Evolutionary conservation across 2,113 vertebrate species (phyloP).

Genomic region (Hiodon tergisus): DNA sequence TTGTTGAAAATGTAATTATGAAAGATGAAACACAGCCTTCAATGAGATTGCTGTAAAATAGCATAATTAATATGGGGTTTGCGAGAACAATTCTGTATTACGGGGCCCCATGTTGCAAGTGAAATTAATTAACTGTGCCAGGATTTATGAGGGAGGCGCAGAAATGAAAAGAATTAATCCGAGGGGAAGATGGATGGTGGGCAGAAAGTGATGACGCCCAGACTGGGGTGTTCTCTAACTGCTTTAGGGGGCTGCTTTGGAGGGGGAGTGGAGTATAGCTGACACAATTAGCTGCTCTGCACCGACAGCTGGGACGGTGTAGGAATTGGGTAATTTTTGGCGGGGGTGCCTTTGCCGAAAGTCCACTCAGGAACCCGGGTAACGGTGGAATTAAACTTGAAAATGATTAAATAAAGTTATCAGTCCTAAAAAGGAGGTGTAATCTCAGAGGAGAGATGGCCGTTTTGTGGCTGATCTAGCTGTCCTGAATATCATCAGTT

Average conservation of each 20-base stretch:
- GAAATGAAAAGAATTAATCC: constrained; percentile 97
- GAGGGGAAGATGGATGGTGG: constrained; percentile 96
- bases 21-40: constrained; percentile 99
- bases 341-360: constrained; percentile 40
- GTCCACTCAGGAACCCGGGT: constrained; percentile 21
- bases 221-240: constrained; percentile 84
- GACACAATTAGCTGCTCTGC: constrained; percentile 89
- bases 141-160: constrained; percentile 96
- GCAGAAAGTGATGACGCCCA: constrained; percentile 91
- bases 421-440: background rate
- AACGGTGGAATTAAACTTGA: constrained; percentile 14
- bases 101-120: constrained; percentile 88
- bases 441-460: background rate
- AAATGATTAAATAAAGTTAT: constrained; percentile 23
- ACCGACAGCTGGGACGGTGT: constrained; percentile 78
- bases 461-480: background rate
- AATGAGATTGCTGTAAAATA: constrained; percentile 99
- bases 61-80: constrained; percentile 99
- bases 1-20: constrained; percentile 98
- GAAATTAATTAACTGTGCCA: constrained; percentile 99
- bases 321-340: constrained; percentile 62
- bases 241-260: constrained; percentile 85
- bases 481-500: background rate
- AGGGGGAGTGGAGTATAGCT: constrained; percentile 69
- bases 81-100: constrained; percentile 98